phyloP scores from a whole-genome alignment of 2,797 vertebrate species.

The Darevskia nairensis region DNA sequence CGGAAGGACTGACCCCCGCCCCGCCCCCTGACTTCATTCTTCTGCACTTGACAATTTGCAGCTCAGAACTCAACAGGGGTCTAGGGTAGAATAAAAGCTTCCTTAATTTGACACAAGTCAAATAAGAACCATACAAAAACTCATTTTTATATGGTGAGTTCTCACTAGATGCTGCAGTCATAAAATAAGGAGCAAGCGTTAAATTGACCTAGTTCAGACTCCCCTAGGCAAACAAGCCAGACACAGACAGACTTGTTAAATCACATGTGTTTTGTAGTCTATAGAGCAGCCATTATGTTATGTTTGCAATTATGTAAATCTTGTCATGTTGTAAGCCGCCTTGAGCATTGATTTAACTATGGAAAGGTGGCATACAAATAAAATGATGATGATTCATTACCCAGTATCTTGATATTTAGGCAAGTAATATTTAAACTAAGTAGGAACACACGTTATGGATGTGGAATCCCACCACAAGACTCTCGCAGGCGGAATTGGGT shows the following conservation, averaged over 20 bases:
- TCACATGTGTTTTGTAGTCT: not conserved
- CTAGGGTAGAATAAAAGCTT: not conserved
- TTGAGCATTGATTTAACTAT: too few relatives aligned
- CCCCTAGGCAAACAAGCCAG: not conserved
- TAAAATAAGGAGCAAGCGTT: not conserved
- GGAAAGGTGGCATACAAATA: too few relatives aligned
- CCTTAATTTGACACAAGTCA: not conserved
- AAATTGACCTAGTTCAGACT: not conserved
- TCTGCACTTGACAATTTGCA: not conserved
- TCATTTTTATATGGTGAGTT: not conserved
- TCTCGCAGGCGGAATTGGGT: not conserved
- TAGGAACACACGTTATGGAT: not conserved
- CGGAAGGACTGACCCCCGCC: not conserved
- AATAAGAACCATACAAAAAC: not conserved
- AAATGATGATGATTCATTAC: too few relatives aligned
- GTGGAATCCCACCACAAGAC: not conserved
- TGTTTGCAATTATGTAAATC: too few relatives aligned
- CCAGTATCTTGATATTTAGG: not conserved
- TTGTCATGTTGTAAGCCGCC: too few relatives aligned
- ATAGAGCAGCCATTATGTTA: too few relatives aligned
- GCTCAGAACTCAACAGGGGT: not conserved
- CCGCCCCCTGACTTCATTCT: not conserved
- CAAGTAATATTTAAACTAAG: not conserved
- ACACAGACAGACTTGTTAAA: not conserved
- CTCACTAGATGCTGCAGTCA: not conserved